Percentiles rank a stretch among this genome's conserved stretches.
Conservation (phyloP, 1,140 invertebrate genomes). For the Papilio xuthus region DNA sequence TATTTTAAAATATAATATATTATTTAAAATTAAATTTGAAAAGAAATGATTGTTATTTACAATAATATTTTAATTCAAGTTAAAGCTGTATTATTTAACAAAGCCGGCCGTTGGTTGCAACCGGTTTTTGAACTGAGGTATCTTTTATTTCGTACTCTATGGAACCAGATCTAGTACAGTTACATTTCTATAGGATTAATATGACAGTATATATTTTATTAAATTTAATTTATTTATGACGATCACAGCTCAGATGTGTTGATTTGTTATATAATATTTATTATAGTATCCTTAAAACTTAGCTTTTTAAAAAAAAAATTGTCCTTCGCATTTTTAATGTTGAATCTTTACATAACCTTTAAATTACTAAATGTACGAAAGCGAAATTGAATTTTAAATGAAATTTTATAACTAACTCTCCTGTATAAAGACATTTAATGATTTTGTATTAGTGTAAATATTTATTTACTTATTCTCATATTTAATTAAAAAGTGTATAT, state of each 20-base stretch:
- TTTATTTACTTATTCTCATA: background rate
- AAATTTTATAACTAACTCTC: too few species aligned
- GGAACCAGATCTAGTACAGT: background rate
- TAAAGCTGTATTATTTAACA: constrained; percentile 61
- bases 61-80: constrained; percentile 46
- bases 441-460: background rate
- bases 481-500: background rate
- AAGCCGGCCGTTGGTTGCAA: constrained; percentile 52
- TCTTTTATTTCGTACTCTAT: constrained; percentile 10
- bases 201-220: background rate
- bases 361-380: too few species aligned
- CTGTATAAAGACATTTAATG: too few species aligned
- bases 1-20: background rate
- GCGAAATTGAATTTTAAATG: too few species aligned
- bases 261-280: too few species aligned
- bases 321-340: too few species aligned
- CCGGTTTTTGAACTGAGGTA: constrained; percentile 47
- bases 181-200: background rate
- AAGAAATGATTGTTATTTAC: constrained; percentile 35
- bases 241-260: background rate
- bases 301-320: too few species aligned
- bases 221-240: constrained; percentile 2
- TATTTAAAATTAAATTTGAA: constrained; percentile 42
- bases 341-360: too few species aligned
- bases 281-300: too few species aligned